Percentiles rank a stretch among this genome's conserved stretches.
These are phyloP conservation scores for Apaloderma vittatum DNA, from an alignment of 2,113 vertebrate genomes.

Conservation along the genomic window DNA sequence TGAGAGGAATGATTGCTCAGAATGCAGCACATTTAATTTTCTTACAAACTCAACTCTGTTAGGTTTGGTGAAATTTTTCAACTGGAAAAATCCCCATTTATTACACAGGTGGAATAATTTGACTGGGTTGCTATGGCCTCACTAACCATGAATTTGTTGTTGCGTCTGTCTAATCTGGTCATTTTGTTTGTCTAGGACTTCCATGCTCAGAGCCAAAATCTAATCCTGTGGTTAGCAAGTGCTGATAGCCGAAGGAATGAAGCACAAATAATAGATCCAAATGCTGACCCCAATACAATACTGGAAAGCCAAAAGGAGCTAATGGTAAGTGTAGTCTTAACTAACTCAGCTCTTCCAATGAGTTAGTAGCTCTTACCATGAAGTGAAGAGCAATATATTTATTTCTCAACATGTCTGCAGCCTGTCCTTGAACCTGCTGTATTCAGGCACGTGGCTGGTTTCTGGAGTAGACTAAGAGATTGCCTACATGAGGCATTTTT, in stretches of 20 bases:
- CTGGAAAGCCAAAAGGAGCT: slow-evolving; percentile 78
- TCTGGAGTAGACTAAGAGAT: not conserved
- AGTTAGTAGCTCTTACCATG: not conserved
- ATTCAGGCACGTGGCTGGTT: not conserved
- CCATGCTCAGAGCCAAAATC: slow-evolving; percentile 84
- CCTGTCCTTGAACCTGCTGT: not conserved
- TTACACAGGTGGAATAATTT: not conserved
- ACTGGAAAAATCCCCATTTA: not conserved
- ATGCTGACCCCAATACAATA: slow-evolving; percentile 52
- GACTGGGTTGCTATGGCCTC: not conserved
- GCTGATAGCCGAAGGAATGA: slow-evolving; percentile 79
- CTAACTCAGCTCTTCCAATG: not conserved
- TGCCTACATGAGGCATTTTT: not conserved
- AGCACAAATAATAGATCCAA: slow-evolving; percentile 52
- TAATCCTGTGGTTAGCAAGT: slow-evolving; percentile 87
- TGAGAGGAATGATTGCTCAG: not conserved
- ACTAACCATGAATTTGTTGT: not conserved
- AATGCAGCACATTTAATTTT: not conserved
- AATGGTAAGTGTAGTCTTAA: slow-evolving; percentile 74
- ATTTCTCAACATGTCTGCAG: not conserved
- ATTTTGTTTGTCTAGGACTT: slow-evolving; percentile 86
- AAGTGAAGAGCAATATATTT: not conserved
- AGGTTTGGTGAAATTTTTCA: not conserved
- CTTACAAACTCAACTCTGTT: not conserved
- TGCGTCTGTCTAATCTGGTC: not conserved